Conservation (phyloP, 64 coral and sea anemone genomes). For the Pocillopora verrucosa region DNA sequence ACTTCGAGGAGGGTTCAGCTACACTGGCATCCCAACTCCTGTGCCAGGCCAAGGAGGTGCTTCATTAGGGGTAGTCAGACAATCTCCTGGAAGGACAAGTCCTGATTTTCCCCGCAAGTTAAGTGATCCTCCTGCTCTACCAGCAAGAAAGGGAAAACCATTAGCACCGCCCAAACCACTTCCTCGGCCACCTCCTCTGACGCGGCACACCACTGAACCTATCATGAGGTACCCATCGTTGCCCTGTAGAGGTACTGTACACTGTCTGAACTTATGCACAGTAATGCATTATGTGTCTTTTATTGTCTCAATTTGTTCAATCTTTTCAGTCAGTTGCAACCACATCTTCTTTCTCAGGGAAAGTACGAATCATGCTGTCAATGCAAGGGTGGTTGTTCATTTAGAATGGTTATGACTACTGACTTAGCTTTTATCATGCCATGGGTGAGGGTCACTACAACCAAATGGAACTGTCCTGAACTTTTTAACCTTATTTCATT, state of each 20-base stretch:
- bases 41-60: not conserved
- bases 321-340: too few relatives aligned
- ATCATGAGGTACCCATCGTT: not conserved
- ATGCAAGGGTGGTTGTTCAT: too few relatives aligned
- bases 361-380: too few relatives aligned
- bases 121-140: not conserved
- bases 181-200: not conserved
- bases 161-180: not conserved
- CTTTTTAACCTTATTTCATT: too few relatives aligned
- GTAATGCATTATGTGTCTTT: too few relatives aligned
- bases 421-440: too few relatives aligned
- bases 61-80: not conserved
- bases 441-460: too few relatives aligned
- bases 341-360: too few relatives aligned
- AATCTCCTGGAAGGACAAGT: not conserved
- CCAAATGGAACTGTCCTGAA: too few relatives aligned
- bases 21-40: not conserved
- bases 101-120: not conserved
- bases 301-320: too few relatives aligned
- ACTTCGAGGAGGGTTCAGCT: not conserved
- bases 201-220: not conserved
- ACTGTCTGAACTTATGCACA: too few relatives aligned
- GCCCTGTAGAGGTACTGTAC: not conserved
- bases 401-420: too few relatives aligned
- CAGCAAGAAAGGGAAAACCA: not conserved